Evolutionary conservation across 2,888 invertebrate species (phyloP), one percentile per base, ranked within the genome.

Genomic region (Catocala nupta): DNA sequence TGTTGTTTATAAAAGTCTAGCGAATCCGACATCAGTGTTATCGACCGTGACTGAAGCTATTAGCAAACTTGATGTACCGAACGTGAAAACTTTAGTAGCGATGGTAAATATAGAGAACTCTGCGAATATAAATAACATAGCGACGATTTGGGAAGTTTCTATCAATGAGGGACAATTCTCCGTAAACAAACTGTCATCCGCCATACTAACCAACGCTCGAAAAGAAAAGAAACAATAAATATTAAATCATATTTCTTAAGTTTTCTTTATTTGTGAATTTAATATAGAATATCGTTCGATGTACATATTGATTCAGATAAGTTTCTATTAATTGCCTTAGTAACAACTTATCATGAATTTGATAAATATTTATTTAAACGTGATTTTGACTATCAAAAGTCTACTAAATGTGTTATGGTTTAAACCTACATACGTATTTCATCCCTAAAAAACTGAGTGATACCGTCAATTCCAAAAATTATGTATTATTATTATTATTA

Each of bases 71-170:
- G 53, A 68, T 16, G 54, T 67, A 2, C 9, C 45, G 0, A 59
- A 67, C n/a, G 63, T 48, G 1, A 77, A 63, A 57, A 65, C 58
- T 9, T 54, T 77, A 44, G 68, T 78, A 7, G 74, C 65, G 6
- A 9, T 77, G 12, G 71, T 73, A 10, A 65, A 49, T 61, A 39
- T 52, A 52, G 51, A 50, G 6, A 16, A 42, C 1, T 16, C 16
- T 10, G 8, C 11, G 25, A 33, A 6, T n/a, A n/a, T n/a, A n/a
- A n/a, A n/a, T 7, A 48, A 53, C 9, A 57, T 45, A 2, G 68
- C 66, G 39, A 59, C 48, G 5, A 61, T 77, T 55, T 74, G 70
- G 68, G 63, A 71, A 55, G 54, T 77, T n/a, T 62, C 74, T 9
- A 13, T 77, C 5, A 68, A 71, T 59, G 42, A 71, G 36, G 77